Conservation (phyloP, 2,113 vertebrate species). For the Sinocyclocheilus rhinocerous region DNA sequence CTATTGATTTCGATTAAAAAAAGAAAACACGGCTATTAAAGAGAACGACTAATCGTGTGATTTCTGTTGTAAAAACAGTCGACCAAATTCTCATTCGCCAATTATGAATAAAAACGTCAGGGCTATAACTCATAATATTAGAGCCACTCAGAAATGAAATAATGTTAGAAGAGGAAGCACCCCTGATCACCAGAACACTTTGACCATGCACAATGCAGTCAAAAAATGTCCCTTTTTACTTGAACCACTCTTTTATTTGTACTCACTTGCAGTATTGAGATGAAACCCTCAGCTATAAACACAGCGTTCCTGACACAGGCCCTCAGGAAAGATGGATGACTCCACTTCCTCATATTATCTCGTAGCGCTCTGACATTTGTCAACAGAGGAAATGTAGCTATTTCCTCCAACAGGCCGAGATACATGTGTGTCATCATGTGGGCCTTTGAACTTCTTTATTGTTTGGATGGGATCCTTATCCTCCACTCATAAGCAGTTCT, state of each 20-base stretch:
- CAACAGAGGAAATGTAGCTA: conserved; percentile 62
- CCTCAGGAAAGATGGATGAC: conserved; percentile 57
- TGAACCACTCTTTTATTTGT: background rate
- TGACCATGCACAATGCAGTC: background rate
- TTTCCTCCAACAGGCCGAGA: conserved; percentile 55
- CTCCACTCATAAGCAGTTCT: conserved; percentile 32
- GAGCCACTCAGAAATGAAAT: background rate
- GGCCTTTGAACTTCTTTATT: conserved; percentile 54
- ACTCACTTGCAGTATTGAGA: background rate
- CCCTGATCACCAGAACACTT: background rate
- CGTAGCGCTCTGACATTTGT: conserved; percentile 53
- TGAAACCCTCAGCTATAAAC: conserved; percentile 32
- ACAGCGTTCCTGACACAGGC: conserved; percentile 33
- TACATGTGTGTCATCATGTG: conserved; percentile 35
- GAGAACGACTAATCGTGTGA: conserved; percentile 65
- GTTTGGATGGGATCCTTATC: conserved; percentile 51
- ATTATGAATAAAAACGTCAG: conserved; percentile 23
- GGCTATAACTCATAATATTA: conserved; percentile 16
- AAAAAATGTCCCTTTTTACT: background rate
- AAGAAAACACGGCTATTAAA: conserved; percentile 44
- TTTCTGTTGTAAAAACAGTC: conserved; percentile 45
- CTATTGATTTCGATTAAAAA: conserved; percentile 52
- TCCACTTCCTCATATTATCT: conserved; percentile 57
- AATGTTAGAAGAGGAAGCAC: background rate
- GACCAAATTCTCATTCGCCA: conserved; percentile 20